Evolutionary conservation across 2,888 invertebrate species (phyloP).

Genomic region (Odontomyia ornata): DNA sequence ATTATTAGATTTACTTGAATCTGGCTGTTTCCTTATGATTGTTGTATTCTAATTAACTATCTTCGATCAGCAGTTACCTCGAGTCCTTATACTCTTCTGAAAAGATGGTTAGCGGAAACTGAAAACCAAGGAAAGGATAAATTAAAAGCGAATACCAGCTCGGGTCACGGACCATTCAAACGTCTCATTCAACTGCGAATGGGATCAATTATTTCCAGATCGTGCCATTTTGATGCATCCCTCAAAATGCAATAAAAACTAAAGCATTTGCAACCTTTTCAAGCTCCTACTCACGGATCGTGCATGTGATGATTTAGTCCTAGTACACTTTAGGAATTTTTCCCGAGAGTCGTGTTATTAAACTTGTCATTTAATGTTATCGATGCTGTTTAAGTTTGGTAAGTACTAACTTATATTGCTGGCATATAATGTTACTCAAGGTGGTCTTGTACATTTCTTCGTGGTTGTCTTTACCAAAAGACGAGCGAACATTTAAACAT

Average conservation of each 20-base stretch:
- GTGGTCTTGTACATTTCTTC: constrained; percentile 4
- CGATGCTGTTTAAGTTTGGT: not conserved
- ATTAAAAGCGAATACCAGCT: constrained; percentile 7
- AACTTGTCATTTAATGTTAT: constrained; percentile 30
- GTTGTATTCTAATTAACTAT: too few species aligned
- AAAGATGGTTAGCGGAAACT: too few species aligned
- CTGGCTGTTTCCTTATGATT: too few species aligned
- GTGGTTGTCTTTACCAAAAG: constrained; percentile 3
- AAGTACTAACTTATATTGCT: not conserved
- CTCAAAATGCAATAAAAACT: not conserved
- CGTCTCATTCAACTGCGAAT: constrained; percentile 22
- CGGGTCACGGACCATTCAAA: not conserved
- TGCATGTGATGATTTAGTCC: too few species aligned
- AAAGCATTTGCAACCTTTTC: not conserved
- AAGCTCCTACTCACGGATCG: not conserved
- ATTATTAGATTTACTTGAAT: too few species aligned
- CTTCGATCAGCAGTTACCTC: too few species aligned
- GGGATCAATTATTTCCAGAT: constrained; percentile 21
- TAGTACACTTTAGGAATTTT: constrained; percentile 27
- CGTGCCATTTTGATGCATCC: constrained; percentile 41
- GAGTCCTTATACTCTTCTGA: too few species aligned
- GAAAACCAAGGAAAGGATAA: not conserved
- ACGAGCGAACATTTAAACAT: constrained; percentile 7
- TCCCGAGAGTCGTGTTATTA: constrained; percentile 12
- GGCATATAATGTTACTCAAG: constrained; percentile 15